Evolutionary conservation across 2,797 vertebrate species (phyloP).

Genomic region (Allobates femoralis): DNA sequence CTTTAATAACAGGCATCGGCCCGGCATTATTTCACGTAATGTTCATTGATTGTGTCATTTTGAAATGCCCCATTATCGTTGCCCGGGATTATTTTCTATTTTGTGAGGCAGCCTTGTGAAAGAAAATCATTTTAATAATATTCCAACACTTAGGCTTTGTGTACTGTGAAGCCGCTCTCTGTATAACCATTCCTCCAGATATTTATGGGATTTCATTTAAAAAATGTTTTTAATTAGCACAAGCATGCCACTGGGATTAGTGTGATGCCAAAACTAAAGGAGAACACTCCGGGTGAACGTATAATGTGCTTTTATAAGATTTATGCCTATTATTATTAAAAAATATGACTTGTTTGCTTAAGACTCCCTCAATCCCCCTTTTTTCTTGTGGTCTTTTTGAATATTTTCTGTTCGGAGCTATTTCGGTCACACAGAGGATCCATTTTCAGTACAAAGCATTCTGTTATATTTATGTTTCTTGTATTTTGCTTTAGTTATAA

Average conservation of each 20-base stretch:
- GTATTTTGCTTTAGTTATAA: neutral
- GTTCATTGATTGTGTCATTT: conserved; percentile 55
- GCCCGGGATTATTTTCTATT: conserved; percentile 32
- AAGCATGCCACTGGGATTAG: conserved; percentile 53
- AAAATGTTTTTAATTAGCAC: conserved; percentile 61
- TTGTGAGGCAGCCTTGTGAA: conserved; percentile 49
- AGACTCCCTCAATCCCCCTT: conserved; percentile 17
- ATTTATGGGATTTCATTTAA: conserved; percentile 48
- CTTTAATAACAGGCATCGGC: conserved; percentile 36
- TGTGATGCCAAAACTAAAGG: conserved; percentile 21
- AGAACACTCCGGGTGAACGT: conserved; percentile 19
- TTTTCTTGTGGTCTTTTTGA: conserved; percentile 55
- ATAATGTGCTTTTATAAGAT: conserved; percentile 46
- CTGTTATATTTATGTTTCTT: conserved; percentile 8
- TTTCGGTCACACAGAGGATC: conserved; percentile 30
- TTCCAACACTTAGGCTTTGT: conserved; percentile 53
- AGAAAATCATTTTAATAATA: conserved; percentile 56
- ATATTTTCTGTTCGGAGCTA: conserved; percentile 26
- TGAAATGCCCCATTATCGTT: conserved; percentile 43
- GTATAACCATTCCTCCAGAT: conserved; percentile 22
- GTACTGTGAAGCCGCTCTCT: conserved; percentile 17
- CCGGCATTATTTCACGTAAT: conserved; percentile 25
- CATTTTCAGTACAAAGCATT: conserved; percentile 17
- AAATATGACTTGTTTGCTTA: conserved; percentile 48
- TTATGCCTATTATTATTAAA: conserved; percentile 54